Conservation (phyloP, 2,888 invertebrate genomes). For the Acanthosepion lycidas region DNA sequence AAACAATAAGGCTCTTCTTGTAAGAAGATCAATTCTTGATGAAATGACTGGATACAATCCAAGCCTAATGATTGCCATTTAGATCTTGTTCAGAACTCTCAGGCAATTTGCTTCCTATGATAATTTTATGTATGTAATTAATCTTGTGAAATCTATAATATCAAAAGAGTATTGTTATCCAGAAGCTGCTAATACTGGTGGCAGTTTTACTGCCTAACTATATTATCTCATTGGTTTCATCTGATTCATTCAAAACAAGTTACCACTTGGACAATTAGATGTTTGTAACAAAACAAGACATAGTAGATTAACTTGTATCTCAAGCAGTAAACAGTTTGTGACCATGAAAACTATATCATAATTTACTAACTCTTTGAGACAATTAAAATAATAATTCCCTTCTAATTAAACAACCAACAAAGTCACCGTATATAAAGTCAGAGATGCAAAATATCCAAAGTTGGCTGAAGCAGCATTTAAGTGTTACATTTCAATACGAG, state of each 20-base stretch:
- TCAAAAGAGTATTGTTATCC: background rate
- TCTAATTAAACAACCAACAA: no score
- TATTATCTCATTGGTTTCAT: background rate
- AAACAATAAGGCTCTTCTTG: slow-evolving; percentile 9
- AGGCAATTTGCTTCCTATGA: background rate
- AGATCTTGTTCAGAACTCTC: background rate
- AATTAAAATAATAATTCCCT: no score
- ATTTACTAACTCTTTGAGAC: no score
- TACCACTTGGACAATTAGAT: background rate
- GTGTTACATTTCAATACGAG: no score
- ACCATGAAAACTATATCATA: no score
- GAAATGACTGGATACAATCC: background rate
- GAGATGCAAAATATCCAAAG: no score
- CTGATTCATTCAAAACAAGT: background rate
- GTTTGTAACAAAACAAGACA: background rate
- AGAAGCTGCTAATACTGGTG: background rate
- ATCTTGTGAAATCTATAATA: slow-evolving; percentile 11
- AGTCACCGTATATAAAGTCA: no score
- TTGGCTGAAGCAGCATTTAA: no score
- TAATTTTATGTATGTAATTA: background rate
- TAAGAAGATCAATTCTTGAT: background rate
- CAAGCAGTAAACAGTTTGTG: background rate
- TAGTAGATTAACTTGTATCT: background rate
- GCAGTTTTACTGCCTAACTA: background rate
- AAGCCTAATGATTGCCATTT: background rate